Conservation (phyloP, 1,140 invertebrate genomes). For the Drosophila prosaltans region DNA sequence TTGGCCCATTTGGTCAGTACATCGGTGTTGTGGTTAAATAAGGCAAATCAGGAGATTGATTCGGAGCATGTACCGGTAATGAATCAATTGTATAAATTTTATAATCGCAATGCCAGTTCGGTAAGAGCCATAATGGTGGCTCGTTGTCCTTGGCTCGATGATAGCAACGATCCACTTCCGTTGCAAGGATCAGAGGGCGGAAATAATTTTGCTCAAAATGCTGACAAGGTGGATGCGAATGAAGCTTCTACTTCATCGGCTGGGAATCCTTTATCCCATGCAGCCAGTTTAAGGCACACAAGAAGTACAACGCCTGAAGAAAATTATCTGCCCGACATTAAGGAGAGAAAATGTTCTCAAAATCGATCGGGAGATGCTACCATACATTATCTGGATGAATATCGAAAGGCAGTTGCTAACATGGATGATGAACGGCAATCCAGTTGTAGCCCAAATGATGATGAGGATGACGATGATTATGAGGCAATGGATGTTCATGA, state of each 20-base stretch:
- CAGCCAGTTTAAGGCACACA: slow-evolving; percentile 53
- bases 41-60: slow-evolving; percentile 91
- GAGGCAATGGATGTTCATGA: slow-evolving; percentile 56
- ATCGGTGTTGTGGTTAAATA: slow-evolving; percentile 93
- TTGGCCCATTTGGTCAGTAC: slow-evolving; percentile 91
- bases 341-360: slow-evolving; percentile 45
- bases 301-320: slow-evolving; percentile 62
- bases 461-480: slow-evolving; percentile 68
- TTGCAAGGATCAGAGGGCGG: not conserved
- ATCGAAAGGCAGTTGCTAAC: slow-evolving; percentile 49
- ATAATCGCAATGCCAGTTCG: slow-evolving; percentile 92
- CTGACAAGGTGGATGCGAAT: slow-evolving; percentile 15
- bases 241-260: slow-evolving; percentile 30
- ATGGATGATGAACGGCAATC: slow-evolving; percentile 20
- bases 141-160: slow-evolving; percentile 80
- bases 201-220: not conserved
- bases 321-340: slow-evolving; percentile 65
- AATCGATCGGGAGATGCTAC: slow-evolving; percentile 54
- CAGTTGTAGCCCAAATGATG: slow-evolving; percentile 27
- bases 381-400: slow-evolving; percentile 72
- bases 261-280: slow-evolving; percentile 67
- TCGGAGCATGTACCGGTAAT: slow-evolving; percentile 93
- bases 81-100: slow-evolving; percentile 91
- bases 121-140: slow-evolving; percentile 83
- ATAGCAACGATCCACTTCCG: slow-evolving; percentile 67